Base-by-base conservation (phyloP, 2,113 vertebrate genomes). In the Actenoides lindsayi region DNA sequence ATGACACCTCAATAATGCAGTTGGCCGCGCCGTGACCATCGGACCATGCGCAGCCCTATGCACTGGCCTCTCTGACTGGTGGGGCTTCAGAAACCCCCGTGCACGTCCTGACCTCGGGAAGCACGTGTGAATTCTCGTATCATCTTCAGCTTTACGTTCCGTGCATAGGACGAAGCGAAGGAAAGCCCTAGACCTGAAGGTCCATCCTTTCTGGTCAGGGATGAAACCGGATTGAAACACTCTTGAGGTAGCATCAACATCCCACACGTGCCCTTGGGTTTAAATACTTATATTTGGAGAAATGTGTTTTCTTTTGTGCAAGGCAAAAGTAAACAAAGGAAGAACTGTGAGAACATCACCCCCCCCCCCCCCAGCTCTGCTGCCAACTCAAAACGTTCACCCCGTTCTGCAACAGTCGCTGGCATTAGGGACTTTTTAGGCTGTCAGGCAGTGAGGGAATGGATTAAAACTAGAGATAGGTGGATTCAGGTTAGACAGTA, bases 121-220 rank as follows among this genome's bases (percentile, higher is more conserved):
- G 4, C 1, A 5, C 0, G 39, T 15, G 83, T 33, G 33, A 48
- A 51, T 9, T 17, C 33, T 25, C 7, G 0, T 4, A 0, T n/a
- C 21, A 6, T 10, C 71, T 48, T 12, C 6, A 3, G 54, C 51
- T 87, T 48, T 21, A 8, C 18, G 1, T 23, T 6, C 21, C 3
- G 19, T 0, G 17, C 31, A 3, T 3, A 4, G 2, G 11, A 25
- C 0, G 1, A 37, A 63, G 48, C 0, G 9, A 51, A 16, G 41
- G 28, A n/a, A 48, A 85, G 18, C 23, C 3, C 25, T 6, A 18
- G 8, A 19, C 5, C 24, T 21, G 51, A 35, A 53, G 21, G 9
- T 44, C 28, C 53, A n/a, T 6, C 46, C 53, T 25, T 69, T 39
- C 51, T 10, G 16, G 5, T 60, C 13, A 14, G 53, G 28, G 48